phyloP scores from a whole-genome alignment of 2,888 invertebrate genomes.

The Hyles lineata region DNA sequence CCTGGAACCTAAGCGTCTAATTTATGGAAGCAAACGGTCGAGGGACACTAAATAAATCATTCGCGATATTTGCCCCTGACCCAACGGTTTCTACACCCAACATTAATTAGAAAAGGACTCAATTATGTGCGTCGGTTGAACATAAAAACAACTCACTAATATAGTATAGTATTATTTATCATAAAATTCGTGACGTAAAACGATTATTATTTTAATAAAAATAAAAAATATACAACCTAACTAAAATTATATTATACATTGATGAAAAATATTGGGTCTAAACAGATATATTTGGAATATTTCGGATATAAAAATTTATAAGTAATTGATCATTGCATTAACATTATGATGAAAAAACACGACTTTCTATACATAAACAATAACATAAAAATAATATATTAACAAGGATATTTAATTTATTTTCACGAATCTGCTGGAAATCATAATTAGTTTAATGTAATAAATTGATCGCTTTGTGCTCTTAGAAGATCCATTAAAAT shows the following conservation, averaged over 20 bases:
- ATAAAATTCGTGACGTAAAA: not conserved
- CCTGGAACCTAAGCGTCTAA: slow-evolving; percentile 50
- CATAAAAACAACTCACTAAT: slow-evolving; percentile 20
- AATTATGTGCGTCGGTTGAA: slow-evolving; percentile 32
- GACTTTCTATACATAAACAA: too few relatives aligned
- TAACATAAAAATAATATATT: too few relatives aligned
- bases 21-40: slow-evolving; percentile 51
- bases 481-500: too few relatives aligned
- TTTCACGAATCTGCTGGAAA: too few relatives aligned
- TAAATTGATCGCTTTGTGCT: too few relatives aligned
- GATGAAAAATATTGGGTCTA: not conserved
- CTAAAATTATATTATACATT: not conserved
- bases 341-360: too few relatives aligned
- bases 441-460: too few relatives aligned
- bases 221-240: not conserved
- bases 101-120: slow-evolving; percentile 47
- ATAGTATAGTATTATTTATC: slow-evolving; percentile 7
- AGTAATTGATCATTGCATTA: too few relatives aligned
- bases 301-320: too few relatives aligned
- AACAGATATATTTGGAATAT: not conserved
- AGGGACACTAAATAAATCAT: slow-evolving; percentile 58
- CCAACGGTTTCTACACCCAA: slow-evolving; percentile 38
- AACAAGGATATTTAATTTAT: too few relatives aligned
- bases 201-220: not conserved
- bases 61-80: slow-evolving; percentile 49